A percentile compares a stretch with the other conserved stretches of the same genome.
These are phyloP conservation scores for Bellardia bayeri DNA, from an alignment of 2,888 invertebrate genomes.

Conservation along the genomic window DNA sequence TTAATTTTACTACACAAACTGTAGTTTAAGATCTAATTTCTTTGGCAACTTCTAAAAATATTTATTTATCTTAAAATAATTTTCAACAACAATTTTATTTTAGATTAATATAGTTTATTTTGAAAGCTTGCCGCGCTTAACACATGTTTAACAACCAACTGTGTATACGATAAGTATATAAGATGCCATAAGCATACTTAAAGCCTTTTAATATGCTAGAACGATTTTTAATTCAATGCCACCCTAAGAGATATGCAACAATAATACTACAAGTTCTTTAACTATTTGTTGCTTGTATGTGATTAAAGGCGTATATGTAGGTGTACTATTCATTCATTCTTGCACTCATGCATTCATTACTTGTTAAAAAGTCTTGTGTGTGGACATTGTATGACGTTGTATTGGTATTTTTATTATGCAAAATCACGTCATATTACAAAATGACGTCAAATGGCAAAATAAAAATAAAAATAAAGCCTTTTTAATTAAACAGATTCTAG, in stretches of 20 bases:
- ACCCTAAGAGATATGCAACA: constrained; percentile 1
- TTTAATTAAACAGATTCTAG: not conserved
- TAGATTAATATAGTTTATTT: not conserved
- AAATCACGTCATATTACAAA: constrained; percentile 13
- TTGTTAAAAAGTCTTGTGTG: constrained; percentile 7
- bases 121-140: not conserved
- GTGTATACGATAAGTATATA: not conserved
- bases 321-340: constrained; percentile 5
- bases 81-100: too few relatives aligned
- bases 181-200: not conserved
- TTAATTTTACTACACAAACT: too few relatives aligned
- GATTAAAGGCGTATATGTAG: constrained; percentile 23
- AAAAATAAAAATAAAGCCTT: not conserved
- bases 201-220: constrained; percentile 31
- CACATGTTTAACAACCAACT: not conserved
- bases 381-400: constrained; percentile 42
- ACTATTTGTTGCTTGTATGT: constrained; percentile 7
- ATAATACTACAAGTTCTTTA: not conserved
- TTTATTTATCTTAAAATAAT: too few relatives aligned
- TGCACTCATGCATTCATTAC: not conserved
- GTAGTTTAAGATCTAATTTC: too few relatives aligned
- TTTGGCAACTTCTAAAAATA: too few relatives aligned
- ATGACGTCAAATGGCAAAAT: constrained; percentile 53
- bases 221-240: not conserved
- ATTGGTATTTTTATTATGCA: not conserved